These are phyloP conservation scores for Hyphantria cunea DNA, from an alignment of 1,140 invertebrate genomes.

Conservation along the genomic window DNA sequence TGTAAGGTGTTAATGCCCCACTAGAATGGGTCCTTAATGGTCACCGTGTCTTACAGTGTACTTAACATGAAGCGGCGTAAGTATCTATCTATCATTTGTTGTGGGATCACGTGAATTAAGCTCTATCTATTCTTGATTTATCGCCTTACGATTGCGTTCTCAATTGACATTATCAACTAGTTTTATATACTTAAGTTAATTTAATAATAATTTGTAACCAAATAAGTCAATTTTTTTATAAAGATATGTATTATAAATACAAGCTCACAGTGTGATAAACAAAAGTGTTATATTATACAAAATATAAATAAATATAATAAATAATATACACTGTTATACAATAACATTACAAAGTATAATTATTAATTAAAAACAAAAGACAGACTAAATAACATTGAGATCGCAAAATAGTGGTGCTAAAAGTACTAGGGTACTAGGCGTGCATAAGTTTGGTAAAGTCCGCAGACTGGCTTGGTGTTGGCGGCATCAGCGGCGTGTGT, in stretches of 20 bases:
- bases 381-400: slow-evolving; percentile 42
- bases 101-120: slow-evolving; percentile 61
- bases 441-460: slow-evolving; percentile 74
- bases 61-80: slow-evolving; percentile 55
- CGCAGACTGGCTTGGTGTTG: slow-evolving; percentile 75
- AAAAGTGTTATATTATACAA: no score
- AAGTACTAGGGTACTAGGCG: slow-evolving; percentile 66
- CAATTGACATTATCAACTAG: slow-evolving; percentile 31
- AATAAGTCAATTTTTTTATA: no score
- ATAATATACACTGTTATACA: no score
- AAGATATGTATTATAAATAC: no score
- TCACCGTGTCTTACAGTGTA: slow-evolving; percentile 40
- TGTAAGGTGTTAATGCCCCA: slow-evolving; percentile 47
- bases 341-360: no score
- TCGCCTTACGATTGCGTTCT: slow-evolving; percentile 49
- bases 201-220: no score
- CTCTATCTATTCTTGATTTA: slow-evolving; percentile 53
- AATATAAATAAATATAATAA: no score
- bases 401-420: slow-evolving; percentile 53
- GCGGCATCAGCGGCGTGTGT: slow-evolving; percentile 67
- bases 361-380: no score
- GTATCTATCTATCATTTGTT: slow-evolving; percentile 68
- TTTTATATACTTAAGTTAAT: no score
- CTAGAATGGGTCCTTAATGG: slow-evolving; percentile 43
- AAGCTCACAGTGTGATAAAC: no score